Evolutionary conservation across 2,888 invertebrate genomes (phyloP), one percentile per base, ranked within the genome.

Genomic region (Ormyrus nitidulus): DNA sequence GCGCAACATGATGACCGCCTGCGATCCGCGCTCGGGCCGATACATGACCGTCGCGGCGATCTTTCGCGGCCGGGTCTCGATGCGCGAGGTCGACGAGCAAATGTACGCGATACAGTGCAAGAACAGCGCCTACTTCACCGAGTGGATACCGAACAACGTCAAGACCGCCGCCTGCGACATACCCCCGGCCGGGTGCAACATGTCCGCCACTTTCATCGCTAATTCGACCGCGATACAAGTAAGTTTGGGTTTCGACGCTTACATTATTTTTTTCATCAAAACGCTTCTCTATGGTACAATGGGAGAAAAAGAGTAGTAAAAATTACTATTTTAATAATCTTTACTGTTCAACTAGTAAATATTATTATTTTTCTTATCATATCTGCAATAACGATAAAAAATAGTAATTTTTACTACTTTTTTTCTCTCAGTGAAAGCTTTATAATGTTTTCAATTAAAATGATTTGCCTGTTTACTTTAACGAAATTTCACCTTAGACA

Each of bases 191-290:
- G 92, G 94, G 70, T 92, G 97, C 82, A 96, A 96, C 91, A 96
- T 97, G 96, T 95, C 96, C 5, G 95, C 96, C 59, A 97, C 97
- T 7, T 97, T 97, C 90, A 96, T 97, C 88, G 97, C 96, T 73
- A 96, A 96, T 91, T 95, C 95, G 82, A 96, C 96, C 7, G 96
- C 96, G 80, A 96, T 96, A 86, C 97, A 97, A 89, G 97, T 97
- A 91, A 91, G 98, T 98, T 19, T 19, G 1, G 1, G 19, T 0
- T 19, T 19, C 19, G 1, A 19, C 19, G 19, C 19, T 19, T 19
- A 19, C 19, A 19, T 1, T 0, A 19, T 19, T 1, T 19, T 19
- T 19, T 19, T 19, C 19, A 1, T 0, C 19, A 19, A 19, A 19
- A 0, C 19, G 0, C 19, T 19, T 19, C 19, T 19, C 19, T 19